Percentiles rank a stretch among this genome's conserved stretches.
phyloP scores from a whole-genome alignment of 2,113 vertebrate species.

The Lichenostomus cassidix region DNA sequence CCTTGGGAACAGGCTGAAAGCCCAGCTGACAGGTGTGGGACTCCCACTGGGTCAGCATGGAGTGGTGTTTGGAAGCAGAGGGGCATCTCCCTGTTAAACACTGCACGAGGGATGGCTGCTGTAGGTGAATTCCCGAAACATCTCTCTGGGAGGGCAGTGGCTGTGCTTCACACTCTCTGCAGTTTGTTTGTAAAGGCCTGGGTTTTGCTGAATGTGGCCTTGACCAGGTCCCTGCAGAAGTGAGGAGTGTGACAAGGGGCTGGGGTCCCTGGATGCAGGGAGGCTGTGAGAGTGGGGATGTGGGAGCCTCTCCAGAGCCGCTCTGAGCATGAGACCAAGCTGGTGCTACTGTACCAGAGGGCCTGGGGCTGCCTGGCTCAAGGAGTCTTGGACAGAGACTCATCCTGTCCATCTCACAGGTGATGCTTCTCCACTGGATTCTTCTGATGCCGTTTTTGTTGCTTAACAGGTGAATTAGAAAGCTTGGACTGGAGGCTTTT shows the following conservation, averaged over 20 bases:
- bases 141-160: too few relatives aligned
- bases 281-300: not conserved
- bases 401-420: not conserved
- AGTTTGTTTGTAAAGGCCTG: not conserved
- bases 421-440: not conserved
- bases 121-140: not conserved
- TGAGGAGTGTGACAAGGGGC: not conserved
- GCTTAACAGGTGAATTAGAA: not conserved
- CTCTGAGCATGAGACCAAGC: too few relatives aligned
- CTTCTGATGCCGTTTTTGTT: not conserved
- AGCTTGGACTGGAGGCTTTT: not conserved
- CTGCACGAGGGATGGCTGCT: not conserved
- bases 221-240: not conserved
- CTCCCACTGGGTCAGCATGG: too few relatives aligned
- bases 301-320: not conserved
- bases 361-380: too few relatives aligned
- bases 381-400: too few relatives aligned
- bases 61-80: not conserved
- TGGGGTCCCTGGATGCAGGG: not conserved
- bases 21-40: too few relatives aligned
- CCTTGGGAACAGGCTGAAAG: not conserved
- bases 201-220: rapidly evolving
- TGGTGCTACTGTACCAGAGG: not conserved
- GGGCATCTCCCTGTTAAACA: not conserved
- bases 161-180: rapidly evolving